Evolutionary conservation across 2,888 invertebrate genomes (phyloP).

Genomic region (Cantharis nigra): DNA sequence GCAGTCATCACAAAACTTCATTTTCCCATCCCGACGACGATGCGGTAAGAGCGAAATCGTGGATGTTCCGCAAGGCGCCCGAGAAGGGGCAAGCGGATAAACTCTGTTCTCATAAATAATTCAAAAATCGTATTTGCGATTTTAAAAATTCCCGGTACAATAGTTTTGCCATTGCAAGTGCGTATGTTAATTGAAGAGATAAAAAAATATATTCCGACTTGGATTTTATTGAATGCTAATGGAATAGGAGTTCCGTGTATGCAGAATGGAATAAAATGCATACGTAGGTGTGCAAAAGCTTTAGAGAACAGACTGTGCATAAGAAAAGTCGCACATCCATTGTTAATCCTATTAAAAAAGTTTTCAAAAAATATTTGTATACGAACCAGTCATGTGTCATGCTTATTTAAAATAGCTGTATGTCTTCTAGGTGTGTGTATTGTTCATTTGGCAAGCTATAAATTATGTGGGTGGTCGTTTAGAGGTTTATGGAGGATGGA

Average conservation of each 20-base stretch:
- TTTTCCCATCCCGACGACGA: background rate
- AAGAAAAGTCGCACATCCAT: conserved; percentile 39
- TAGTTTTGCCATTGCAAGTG: conserved; percentile 3
- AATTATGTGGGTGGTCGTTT: conserved; percentile 36
- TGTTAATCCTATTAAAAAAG: conserved; percentile 41
- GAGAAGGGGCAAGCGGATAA: background rate
- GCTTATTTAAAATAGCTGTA: conserved; percentile 44
- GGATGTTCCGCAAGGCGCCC: background rate
- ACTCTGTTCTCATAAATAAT: background rate
- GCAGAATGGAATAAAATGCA: conserved; percentile 34
- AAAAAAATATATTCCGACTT: conserved; percentile 37
- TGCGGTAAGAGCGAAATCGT: background rate
- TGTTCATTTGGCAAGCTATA: conserved; percentile 39
- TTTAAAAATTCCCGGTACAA: background rate
- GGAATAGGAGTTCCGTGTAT: conserved; percentile 44
- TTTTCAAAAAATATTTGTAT: conserved; percentile 34
- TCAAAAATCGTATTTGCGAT: background rate
- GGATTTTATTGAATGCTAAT: conserved; percentile 51
- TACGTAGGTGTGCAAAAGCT: conserved; percentile 39
- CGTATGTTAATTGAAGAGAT: conserved; percentile 20
- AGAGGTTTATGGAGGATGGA: conserved; percentile 29
- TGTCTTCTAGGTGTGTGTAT: conserved; percentile 38
- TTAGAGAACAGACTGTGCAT: conserved; percentile 38
- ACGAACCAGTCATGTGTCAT: conserved; percentile 39
- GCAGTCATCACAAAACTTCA: background rate